These are phyloP conservation scores for Riparia riparia DNA, from an alignment of 2,113 vertebrate genomes.

Conservation along the genomic window DNA sequence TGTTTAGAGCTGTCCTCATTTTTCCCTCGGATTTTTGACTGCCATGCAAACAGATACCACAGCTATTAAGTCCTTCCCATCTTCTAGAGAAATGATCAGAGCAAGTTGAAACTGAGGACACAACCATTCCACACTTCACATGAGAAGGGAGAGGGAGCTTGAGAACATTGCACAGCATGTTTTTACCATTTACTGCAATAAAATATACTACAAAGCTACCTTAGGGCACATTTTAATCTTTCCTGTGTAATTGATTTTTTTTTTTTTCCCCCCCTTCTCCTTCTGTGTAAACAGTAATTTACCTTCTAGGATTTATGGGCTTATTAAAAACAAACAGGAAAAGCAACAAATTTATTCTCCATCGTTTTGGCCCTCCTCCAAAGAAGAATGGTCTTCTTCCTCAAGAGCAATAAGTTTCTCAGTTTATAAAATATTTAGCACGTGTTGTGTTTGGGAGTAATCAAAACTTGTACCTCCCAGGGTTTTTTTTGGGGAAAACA, in stretches of 20 bases:
- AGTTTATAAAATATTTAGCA: neutral
- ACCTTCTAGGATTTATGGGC: neutral
- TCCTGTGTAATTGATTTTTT: conserved; percentile 30
- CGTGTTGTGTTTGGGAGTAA: neutral
- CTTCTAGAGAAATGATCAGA: neutral
- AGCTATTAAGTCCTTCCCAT: neutral
- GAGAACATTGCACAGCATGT: neutral
- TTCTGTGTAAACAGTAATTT: conserved; percentile 51
- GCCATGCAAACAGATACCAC: neutral
- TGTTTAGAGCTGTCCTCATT: neutral
- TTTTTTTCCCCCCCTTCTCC: neutral
- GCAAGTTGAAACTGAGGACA: neutral
- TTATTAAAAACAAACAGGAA: conserved; percentile 37
- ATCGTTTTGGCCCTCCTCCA: neutral
- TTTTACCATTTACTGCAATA: neutral
- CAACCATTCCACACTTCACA: neutral
- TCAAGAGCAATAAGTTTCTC: neutral
- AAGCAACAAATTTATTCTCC: conserved; percentile 13
- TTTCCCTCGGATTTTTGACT: neutral
- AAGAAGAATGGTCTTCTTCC: neutral
- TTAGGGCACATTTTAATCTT: conserved; percentile 56
- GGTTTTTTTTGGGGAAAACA: fast-evolving
- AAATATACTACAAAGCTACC: conserved; percentile 7
- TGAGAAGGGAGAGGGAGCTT: neutral
- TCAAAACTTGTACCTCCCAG: neutral